Base-by-base conservation (phyloP, 2,113 vertebrate species). In the Vulpes vulpes region DNA sequence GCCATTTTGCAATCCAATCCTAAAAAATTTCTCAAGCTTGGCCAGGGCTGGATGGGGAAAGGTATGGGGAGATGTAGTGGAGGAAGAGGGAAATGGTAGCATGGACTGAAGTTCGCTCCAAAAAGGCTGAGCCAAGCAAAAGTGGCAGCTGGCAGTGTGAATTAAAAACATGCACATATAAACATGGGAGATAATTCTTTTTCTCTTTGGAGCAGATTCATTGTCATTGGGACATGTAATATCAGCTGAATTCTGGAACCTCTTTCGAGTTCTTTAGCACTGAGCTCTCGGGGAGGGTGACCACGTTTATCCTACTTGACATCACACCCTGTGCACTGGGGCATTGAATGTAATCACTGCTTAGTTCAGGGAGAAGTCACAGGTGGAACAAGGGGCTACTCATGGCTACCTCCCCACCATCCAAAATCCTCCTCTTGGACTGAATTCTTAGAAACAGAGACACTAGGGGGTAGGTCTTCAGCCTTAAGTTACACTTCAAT, bases 331-430 rank as follows among this genome's bases (percentile, higher is more conserved):
- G 2, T 1, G 3, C 15, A 20, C 27, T 71, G 86, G 35, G 38
- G 15, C 30, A 59, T 14, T 14, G 60, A 30, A 11, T 51, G 0
- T 43, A 81, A 95, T 95, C 53, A 81, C 84, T 94, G 11, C 35
- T 65, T 51, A 74, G 76, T 84, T 80, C 53, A 79, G 83, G 73
- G 79, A 15, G 71, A 95, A 89, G 84, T 65, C 65, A 79, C 49
- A 11, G 43, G 73, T 86, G 55, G 11, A 91, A 53, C n/a, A 51
- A 78, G 16, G 35, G 76, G 1, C 64, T 49, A 74, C 38, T 76
- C 60, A 35, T 19, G 7, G 25, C 43, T 43, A 17, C 23, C 65
- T 87, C 16, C 60, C 20, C 49, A 22, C 32, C n/a, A 32, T 6
- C 30, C 32, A 55, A 3, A 2, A 32, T 35, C 60, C 16, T 93